phyloP scores from a whole-genome alignment of 1,140 invertebrate genomes.

The Megalonaias nervosa region DNA sequence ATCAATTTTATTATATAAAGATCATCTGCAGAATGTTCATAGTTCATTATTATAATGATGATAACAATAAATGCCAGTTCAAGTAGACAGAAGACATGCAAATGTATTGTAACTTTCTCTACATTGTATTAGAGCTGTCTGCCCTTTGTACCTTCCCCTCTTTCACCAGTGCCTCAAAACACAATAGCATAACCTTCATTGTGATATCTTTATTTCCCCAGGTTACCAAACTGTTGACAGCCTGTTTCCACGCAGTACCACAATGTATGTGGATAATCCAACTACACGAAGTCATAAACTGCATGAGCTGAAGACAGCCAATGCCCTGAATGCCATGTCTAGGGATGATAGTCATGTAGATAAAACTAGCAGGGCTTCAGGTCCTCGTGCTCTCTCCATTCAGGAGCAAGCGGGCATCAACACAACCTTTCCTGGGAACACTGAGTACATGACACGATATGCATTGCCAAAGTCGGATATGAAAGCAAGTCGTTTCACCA shows the following conservation, averaged over 20 bases:
- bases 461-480: constrained; percentile 46
- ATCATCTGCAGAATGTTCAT: too few relatives aligned
- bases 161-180: too few relatives aligned
- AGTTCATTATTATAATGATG: too few relatives aligned
- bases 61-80: too few relatives aligned
- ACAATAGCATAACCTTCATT: too few relatives aligned
- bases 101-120: too few relatives aligned
- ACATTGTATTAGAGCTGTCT: too few relatives aligned
- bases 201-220: constrained; percentile 30
- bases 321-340: constrained; percentile 50
- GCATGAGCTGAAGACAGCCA: constrained; percentile 46
- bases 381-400: constrained; percentile 52
- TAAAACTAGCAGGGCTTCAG: constrained; percentile 22
- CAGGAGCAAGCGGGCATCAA: constrained; percentile 71
- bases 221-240: constrained; percentile 66
- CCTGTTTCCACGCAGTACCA: constrained; percentile 56
- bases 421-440: constrained; percentile 66
- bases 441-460: constrained; percentile 67
- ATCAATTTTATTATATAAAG: too few relatives aligned
- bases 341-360: constrained; percentile 4
- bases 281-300: constrained; percentile 41
- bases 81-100: too few relatives aligned
- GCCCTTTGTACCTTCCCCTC: too few relatives aligned
- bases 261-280: constrained; percentile 36
- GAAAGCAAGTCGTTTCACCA: constrained; percentile 56